These are phyloP conservation scores for Drosophila jambulina DNA, from an alignment of 1,140 invertebrate species.

Conservation along the genomic window DNA sequence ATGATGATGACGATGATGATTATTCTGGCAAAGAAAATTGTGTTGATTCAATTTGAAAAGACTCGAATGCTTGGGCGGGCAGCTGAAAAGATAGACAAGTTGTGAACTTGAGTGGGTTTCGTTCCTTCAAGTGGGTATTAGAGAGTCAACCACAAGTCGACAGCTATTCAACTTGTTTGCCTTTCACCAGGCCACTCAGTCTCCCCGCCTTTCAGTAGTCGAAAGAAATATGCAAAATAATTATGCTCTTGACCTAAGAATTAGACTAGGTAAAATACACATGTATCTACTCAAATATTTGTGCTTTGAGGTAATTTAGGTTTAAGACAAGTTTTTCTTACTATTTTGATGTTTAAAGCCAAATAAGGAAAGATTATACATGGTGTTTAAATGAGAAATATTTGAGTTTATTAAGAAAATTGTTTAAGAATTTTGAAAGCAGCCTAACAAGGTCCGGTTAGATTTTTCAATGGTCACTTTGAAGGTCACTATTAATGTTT, in stretches of 20 bases:
- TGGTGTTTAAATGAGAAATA: too few species aligned
- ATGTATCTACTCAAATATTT: background rate
- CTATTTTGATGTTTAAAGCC: background rate
- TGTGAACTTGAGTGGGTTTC: conserved; percentile 50
- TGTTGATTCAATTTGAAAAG: conserved; percentile 80
- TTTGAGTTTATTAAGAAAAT: too few species aligned
- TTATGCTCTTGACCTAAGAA: conserved; percentile 64
- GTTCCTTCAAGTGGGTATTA: conserved; percentile 41
- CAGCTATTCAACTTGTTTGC: conserved; percentile 63
- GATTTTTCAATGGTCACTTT: too few species aligned
- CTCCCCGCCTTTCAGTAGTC: conserved; percentile 19
- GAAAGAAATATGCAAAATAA: conserved; percentile 41
- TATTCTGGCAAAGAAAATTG: conserved; percentile 68
- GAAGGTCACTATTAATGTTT: too few species aligned
- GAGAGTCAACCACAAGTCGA: conserved; percentile 41
- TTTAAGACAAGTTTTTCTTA: background rate
- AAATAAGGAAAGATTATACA: too few species aligned
- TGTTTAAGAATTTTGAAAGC: too few species aligned
- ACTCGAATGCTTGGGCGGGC: conserved; percentile 43
- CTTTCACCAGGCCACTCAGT: conserved; percentile 36
- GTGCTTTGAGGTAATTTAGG: background rate
- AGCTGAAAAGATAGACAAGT: conserved; percentile 48
- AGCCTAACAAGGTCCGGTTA: too few species aligned
- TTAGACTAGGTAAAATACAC: conserved; percentile 2
- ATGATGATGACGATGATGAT: conserved; percentile 26